Conservation (phyloP, 92 coral and sea anemone genomes). For the Actinernus sp. region DNA sequence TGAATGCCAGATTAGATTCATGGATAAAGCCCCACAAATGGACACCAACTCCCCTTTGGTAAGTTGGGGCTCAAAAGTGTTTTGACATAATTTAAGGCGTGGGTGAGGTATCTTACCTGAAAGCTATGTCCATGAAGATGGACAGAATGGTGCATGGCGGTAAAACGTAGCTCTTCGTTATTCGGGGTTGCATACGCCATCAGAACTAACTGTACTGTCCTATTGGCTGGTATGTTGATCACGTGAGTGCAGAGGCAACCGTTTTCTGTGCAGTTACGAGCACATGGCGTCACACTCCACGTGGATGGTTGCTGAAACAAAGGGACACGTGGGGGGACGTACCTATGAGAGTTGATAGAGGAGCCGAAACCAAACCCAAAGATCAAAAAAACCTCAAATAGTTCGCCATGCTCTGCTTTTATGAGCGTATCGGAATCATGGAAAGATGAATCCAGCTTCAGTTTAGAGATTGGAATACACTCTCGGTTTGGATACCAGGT, state of each 20-base stretch:
- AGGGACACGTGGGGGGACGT: slow-evolving; percentile 56
- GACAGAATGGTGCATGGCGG: slow-evolving; percentile 52
- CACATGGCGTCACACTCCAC: slow-evolving; percentile 67
- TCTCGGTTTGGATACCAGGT: slow-evolving; percentile 50
- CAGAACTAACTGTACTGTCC: slow-evolving; percentile 61
- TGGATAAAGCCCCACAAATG: too few species aligned
- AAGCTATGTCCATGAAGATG: slow-evolving; percentile 72
- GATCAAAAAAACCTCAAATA: slow-evolving; percentile 47
- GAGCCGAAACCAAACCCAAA: slow-evolving; percentile 43
- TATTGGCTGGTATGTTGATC: slow-evolving; percentile 60
- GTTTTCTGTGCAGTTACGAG: slow-evolving; percentile 32
- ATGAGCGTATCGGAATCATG: neutral
- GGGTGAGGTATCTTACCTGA: slow-evolving; percentile 20
- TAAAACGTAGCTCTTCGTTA: neutral
- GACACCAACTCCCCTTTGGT: too few species aligned
- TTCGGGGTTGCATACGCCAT: slow-evolving; percentile 15
- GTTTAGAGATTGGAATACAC: slow-evolving; percentile 34
- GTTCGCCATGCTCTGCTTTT: neutral
- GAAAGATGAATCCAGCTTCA: slow-evolving; percentile 21
- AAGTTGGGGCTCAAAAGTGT: too few species aligned
- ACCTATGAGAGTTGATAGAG: slow-evolving; percentile 43
- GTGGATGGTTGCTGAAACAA: slow-evolving; percentile 61
- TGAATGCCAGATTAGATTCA: too few species aligned
- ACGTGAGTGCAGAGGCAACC: slow-evolving; percentile 68
- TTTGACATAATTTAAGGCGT: too few species aligned